Conservation (phyloP, 2,113 vertebrate species). For the Solea senegalensis region DNA sequence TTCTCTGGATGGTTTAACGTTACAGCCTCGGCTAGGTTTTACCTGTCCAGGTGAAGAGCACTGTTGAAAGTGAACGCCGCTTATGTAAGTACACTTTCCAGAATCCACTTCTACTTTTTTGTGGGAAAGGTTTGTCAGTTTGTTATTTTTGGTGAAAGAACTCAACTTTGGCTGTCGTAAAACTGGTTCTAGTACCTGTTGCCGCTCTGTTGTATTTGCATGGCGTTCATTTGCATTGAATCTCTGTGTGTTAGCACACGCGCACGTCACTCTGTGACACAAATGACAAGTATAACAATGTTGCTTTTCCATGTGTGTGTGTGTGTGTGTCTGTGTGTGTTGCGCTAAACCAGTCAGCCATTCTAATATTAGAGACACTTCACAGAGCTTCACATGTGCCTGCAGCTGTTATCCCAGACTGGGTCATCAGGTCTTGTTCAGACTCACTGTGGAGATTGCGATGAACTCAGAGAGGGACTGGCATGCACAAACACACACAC, state of each 20-base stretch:
- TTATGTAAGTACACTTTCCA: constrained; percentile 56
- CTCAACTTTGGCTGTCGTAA: background rate
- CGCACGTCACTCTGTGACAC: background rate
- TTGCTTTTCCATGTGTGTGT: background rate
- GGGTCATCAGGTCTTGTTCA: constrained; percentile 50
- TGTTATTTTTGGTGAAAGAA: background rate
- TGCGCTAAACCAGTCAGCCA: constrained; percentile 31
- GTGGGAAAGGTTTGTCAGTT: background rate
- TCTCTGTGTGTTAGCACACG: background rate
- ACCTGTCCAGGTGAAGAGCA: constrained; percentile 76
- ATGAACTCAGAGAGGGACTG: constrained; percentile 10
- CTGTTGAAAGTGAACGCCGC: constrained; percentile 37
- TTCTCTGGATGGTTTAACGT: constrained; percentile 56
- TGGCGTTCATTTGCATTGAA: constrained; percentile 23
- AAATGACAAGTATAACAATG: background rate
- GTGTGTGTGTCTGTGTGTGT: constrained; percentile 3
- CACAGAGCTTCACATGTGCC: constrained; percentile 55
- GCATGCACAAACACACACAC: constrained; percentile 14
- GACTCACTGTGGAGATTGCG: constrained; percentile 19
- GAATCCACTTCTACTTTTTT: background rate
- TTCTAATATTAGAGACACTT: constrained; percentile 47
- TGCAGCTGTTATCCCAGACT: constrained; percentile 56
- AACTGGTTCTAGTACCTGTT: constrained; percentile 1
- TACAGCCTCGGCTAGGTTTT: constrained; percentile 61
- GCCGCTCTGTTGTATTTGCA: constrained; percentile 4